Evolutionary conservation across 2,797 vertebrate genomes (phyloP), one percentile per base, ranked within the genome.

Genomic region (Martes flavigula): DNA sequence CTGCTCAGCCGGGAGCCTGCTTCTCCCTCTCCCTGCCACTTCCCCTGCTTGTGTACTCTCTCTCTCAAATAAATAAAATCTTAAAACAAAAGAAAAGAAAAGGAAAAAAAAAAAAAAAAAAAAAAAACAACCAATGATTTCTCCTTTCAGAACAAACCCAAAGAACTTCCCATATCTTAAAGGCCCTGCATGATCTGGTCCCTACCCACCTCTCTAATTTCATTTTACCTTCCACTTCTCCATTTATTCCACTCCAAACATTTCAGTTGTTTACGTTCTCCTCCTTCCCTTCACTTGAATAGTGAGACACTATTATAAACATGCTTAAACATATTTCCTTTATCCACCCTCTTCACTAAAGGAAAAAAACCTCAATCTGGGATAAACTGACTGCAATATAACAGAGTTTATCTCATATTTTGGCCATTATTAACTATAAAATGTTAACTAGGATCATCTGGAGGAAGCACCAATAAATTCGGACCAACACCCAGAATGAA

Each of bases 361-460:
- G 77, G 62, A 84, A 73, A 60, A 60, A 58, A 90, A 86, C 14
- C 43, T 86, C 75, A 79, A 12, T 72, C 89, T 93, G 58, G 11
- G 64, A 72, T n/a, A 72, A 91, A 96, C 43, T 94, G 54, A 48
- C 68, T 91, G 40, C n/a, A 92, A 90, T 87, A 75, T 91, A 96
- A 92, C 23, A 94, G 17, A 35, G 43, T 87, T 18, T 78, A 85
- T 82, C n/a, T 95, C 51, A 60, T 73, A 85, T 78, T 88, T 60
- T 89, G 13, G 73, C 86, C 48, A 87, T 79, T 64, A 87, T 64
- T 85, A 85, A 35, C 75, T 91, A 95, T 66, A 85, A 97, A 98
- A 94, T 75, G 38, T 85, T 32, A 82, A 56, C 81, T 32, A 73
- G 13, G 86, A 92, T 90, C 77, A 78, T 40, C 35, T 81, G 72